A percentile compares a stretch with the other conserved stretches of the same genome.
Evolutionary conservation across 1,140 invertebrate species (phyloP).

Genomic region (Musca vetustissima): DNA sequence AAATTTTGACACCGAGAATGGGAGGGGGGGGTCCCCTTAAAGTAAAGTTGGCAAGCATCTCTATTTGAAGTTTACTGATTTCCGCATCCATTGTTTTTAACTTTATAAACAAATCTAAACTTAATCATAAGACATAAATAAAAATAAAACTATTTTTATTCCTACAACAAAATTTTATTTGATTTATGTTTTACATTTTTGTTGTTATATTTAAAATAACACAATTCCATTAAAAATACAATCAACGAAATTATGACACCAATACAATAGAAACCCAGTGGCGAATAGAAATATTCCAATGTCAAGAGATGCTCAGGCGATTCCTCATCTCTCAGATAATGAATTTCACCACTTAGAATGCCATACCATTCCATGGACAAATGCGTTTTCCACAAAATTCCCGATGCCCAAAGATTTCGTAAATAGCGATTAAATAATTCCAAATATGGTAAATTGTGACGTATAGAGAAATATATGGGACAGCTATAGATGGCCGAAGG

Average conservation of each 20-base stretch:
- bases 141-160: too few species aligned
- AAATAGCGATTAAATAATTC: conserved; percentile 10
- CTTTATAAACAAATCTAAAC: too few species aligned
- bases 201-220: not conserved
- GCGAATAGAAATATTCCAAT: conserved; percentile 8
- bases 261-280: not conserved
- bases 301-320: not conserved
- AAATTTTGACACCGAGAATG: too few species aligned
- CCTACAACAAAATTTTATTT: too few species aligned
- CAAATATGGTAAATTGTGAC: conserved; percentile 12
- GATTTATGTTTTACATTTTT: too few species aligned
- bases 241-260: not conserved
- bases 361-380: not conserved
- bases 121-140: too few species aligned
- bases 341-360: conserved; percentile 9
- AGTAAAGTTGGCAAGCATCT: too few species aligned
- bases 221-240: not conserved
- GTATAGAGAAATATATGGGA: conserved; percentile 1
- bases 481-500: not conserved
- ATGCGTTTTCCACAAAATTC: conserved; percentile 2
- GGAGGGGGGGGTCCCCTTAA: too few species aligned
- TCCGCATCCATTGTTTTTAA: too few species aligned
- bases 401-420: not conserved
- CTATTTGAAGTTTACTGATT: too few species aligned
- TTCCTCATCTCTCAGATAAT: not conserved